A percentile compares a stretch with the other conserved stretches of the same genome.
Conservation (phyloP, 1,140 invertebrate species). For the Solenopsis invicta region DNA sequence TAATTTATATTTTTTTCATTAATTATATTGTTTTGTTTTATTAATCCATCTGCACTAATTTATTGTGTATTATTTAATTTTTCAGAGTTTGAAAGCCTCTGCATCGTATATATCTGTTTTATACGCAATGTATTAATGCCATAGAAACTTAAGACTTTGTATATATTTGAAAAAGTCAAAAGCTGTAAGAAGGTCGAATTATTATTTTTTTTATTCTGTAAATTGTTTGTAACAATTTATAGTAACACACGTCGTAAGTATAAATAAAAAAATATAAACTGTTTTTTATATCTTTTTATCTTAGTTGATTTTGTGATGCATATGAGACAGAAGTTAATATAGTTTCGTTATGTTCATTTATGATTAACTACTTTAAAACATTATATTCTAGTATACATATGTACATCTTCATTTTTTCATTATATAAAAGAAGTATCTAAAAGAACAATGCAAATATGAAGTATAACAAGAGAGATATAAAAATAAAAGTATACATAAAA, state of each 20-base stretch:
- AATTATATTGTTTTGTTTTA: background rate
- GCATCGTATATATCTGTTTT: slow-evolving; percentile 66
- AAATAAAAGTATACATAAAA: too few species aligned
- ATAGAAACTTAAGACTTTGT: background rate
- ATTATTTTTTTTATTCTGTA: slow-evolving; percentile 3
- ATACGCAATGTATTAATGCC: slow-evolving; percentile 53
- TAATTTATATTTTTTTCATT: slow-evolving; percentile 2
- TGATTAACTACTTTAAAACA: too few species aligned
- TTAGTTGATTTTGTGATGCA: background rate
- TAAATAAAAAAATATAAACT: background rate
- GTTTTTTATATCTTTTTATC: background rate
- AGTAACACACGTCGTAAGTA: background rate
- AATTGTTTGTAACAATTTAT: slow-evolving; percentile 6
- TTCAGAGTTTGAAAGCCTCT: slow-evolving; percentile 67
- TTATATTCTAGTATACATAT: too few species aligned
- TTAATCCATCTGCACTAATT: background rate
- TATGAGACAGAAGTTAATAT: too few species aligned
- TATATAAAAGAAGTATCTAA: too few species aligned
- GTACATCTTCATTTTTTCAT: too few species aligned
- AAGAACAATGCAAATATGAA: too few species aligned
- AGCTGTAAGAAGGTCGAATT: background rate
- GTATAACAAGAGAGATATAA: too few species aligned
- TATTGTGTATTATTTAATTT: slow-evolving; percentile 11
- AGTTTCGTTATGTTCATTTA: too few species aligned
- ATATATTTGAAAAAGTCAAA: background rate